These are phyloP conservation scores for Peromyscus polionotus DNA, from an alignment of 2,113 vertebrate species.

Conservation along the genomic window DNA sequence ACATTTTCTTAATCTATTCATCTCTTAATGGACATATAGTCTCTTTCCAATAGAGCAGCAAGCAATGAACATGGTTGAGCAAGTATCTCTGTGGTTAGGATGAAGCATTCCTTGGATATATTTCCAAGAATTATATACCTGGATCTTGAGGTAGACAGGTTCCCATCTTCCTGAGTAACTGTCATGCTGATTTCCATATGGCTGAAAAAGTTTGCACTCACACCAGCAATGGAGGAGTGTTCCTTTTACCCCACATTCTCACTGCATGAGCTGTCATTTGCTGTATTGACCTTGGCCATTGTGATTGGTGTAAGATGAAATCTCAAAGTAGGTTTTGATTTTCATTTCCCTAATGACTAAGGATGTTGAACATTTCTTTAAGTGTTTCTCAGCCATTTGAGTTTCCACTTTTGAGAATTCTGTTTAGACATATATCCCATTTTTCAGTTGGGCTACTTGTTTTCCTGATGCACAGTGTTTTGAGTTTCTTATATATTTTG, in stretches of 20 bases:
- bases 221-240: not conserved
- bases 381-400: not conserved
- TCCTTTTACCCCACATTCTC: not conserved
- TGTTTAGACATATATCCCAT: not conserved
- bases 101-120: not conserved
- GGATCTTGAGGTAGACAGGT: not conserved
- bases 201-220: not conserved
- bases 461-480: too few species aligned
- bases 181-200: not conserved
- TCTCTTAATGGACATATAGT: not conserved
- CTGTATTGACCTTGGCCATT: too few species aligned
- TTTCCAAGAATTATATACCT: not conserved
- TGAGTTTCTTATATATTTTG: too few species aligned
- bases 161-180: not conserved
- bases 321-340: not conserved
- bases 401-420: not conserved
- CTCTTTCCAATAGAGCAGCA: not conserved
- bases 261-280: not conserved
- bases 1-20: not conserved
- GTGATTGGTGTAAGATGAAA: not conserved
- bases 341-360: not conserved
- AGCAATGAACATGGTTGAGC: not conserved
- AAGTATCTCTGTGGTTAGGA: not conserved
- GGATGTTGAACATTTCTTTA: not conserved
- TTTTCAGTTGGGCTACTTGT: not conserved